Evolutionary conservation across 2,113 vertebrate genomes (phyloP).

Genomic region (Carassius gibelio): DNA sequence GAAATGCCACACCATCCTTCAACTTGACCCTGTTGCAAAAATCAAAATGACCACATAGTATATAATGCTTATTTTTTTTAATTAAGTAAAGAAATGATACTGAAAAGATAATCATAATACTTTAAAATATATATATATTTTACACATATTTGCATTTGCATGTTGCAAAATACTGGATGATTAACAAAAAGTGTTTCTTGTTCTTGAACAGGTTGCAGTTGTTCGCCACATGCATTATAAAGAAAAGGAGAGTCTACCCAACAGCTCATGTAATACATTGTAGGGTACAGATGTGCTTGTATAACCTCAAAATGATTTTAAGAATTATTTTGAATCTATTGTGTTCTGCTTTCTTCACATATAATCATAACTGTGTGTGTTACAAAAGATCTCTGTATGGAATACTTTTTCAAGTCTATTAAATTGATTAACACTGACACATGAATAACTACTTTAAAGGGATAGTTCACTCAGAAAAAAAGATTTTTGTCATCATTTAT

Average conservation of each 20-base stretch:
- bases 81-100: not conserved
- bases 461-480: not conserved
- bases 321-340: not conserved
- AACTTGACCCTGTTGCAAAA: constrained; percentile 81
- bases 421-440: not conserved
- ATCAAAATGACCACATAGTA: not conserved
- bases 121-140: not conserved
- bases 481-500: too few species aligned
- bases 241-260: not conserved
- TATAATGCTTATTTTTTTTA: too few species aligned
- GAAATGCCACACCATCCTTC: constrained; percentile 84
- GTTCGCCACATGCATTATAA: constrained; percentile 13
- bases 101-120: not conserved
- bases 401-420: not conserved
- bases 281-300: not conserved
- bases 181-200: not conserved
- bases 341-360: not conserved
- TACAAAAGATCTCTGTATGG: not conserved
- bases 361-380: not conserved
- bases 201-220: constrained; percentile 21
- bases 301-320: not conserved
- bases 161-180: not conserved
- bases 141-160: not conserved
- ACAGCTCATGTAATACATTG: constrained; percentile 3
- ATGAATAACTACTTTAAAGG: not conserved